phyloP scores from a whole-genome alignment of 2,797 vertebrate species.

The Crotalus adamanteus region DNA sequence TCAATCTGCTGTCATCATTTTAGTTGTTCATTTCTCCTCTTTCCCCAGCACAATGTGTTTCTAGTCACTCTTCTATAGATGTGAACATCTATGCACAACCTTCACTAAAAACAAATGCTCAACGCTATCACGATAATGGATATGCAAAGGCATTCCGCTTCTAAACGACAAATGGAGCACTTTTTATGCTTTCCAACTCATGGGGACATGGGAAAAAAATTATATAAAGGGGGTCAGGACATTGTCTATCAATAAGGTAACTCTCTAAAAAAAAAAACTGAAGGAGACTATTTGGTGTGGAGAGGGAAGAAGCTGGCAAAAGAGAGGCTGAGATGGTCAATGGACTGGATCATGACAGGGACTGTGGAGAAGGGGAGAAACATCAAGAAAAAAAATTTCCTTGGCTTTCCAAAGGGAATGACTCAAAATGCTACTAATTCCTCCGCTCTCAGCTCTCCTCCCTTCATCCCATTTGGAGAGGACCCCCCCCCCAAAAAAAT shows the following conservation, averaged over 20 bases:
- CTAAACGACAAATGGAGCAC: not conserved
- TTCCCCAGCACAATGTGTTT: not conserved
- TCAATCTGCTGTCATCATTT: not conserved
- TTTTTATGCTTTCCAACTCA: not conserved
- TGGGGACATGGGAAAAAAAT: not conserved
- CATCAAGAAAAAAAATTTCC: not conserved
- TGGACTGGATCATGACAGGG: not conserved
- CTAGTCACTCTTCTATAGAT: not conserved
- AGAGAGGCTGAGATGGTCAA: not conserved
- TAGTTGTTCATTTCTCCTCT: not conserved
- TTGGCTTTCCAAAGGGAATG: not conserved
- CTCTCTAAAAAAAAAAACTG: not conserved
- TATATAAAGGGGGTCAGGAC: not conserved
- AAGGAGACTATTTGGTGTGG: not conserved
- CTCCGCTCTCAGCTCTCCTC: not conserved
- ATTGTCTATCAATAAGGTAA: not conserved
- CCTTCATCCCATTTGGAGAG: not conserved
- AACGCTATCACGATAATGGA: not conserved
- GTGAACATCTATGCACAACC: not conserved
- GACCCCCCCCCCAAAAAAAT: not conserved
- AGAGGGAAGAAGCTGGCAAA: not conserved
- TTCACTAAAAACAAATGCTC: not conserved
- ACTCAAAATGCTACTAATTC: not conserved
- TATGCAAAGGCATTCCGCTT: not conserved
- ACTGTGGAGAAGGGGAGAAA: not conserved